Conservation (phyloP, 1,140 invertebrate genomes). For the Drosophila tristis region DNA sequence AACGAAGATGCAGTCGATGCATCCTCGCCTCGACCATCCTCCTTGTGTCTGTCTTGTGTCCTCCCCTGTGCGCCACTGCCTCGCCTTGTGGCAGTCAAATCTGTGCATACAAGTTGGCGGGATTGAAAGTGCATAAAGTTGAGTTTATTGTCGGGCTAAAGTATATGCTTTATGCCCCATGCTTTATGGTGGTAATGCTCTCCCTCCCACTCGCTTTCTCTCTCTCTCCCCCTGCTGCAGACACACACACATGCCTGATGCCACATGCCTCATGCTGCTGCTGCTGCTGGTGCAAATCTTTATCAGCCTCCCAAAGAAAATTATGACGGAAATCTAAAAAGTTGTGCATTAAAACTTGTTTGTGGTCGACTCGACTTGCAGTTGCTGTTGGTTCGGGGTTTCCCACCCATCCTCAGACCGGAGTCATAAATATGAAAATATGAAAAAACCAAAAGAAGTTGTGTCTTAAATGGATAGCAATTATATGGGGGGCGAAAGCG, state of each 20-base stretch:
- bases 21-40: no score
- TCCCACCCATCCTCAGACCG: conserved; percentile 2
- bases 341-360: conserved; percentile 81
- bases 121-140: conserved; percentile 82
- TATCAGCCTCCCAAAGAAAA: conserved; percentile 73
- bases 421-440: conserved; percentile 59
- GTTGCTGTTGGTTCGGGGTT: conserved; percentile 7
- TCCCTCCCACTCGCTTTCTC: neutral
- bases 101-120: conserved; percentile 79
- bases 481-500: conserved; percentile 33
- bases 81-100: conserved; percentile 64
- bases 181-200: conserved; percentile 70
- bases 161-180: conserved; percentile 75
- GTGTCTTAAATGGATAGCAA: conserved; percentile 67
- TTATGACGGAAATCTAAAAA: conserved; percentile 82
- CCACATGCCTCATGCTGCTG: no score
- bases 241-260: conserved; percentile 9
- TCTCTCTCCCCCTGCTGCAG: no score
- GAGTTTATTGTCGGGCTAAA: conserved; percentile 80
- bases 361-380: conserved; percentile 52
- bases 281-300: conserved; percentile 51
- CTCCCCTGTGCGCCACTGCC: no score
- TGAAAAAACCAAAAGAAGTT: conserved; percentile 21
- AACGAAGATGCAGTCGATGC: no score
- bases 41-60: no score